Conservation (phyloP, 30 jellyfish, hydroid and myxozoan genomes). For the Phacellophora camtschatica region DNA sequence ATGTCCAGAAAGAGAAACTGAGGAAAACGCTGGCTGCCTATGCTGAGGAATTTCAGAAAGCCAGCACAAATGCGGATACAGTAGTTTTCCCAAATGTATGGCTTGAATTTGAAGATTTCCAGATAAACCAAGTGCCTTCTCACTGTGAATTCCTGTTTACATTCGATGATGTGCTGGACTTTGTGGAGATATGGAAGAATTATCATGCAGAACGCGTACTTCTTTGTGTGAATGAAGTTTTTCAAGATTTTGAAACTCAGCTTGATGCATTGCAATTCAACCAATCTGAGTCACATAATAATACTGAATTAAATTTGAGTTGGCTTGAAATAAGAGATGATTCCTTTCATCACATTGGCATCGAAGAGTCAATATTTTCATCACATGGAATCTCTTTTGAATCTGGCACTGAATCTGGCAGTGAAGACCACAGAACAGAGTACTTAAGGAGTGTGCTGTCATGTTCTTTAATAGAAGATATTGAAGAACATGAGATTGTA, state of each 20-base stretch:
- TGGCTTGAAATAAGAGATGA: not conserved
- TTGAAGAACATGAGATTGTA: not conserved
- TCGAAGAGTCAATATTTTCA: not conserved
- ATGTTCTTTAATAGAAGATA: not conserved
- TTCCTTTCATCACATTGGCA: not conserved
- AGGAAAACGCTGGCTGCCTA: not conserved
- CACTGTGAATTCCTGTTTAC: conserved; percentile 18
- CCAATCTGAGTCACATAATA: not conserved
- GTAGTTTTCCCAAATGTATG: conserved; percentile 8
- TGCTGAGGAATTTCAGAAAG: not conserved
- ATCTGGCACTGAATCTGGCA: not conserved
- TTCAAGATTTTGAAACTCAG: conserved; percentile 16
- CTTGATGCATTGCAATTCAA: not conserved
- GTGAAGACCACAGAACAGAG: not conserved
- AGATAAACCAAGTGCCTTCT: conserved; percentile 2
- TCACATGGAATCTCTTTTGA: not conserved
- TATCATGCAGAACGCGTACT: conserved; percentile 7
- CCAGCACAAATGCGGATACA: conserved; percentile 12
- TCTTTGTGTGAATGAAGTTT: conserved; percentile 8
- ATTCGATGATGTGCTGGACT: conserved; percentile 19
- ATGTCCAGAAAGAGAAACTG: not conserved
- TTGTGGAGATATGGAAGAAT: conserved; percentile 30
- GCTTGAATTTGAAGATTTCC: conserved; percentile 24
- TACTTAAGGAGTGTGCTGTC: not conserved
- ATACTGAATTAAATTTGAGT: not conserved